These are phyloP conservation scores for Lathronympha strigana DNA, from an alignment of 2,888 invertebrate species.

Conservation along the genomic window DNA sequence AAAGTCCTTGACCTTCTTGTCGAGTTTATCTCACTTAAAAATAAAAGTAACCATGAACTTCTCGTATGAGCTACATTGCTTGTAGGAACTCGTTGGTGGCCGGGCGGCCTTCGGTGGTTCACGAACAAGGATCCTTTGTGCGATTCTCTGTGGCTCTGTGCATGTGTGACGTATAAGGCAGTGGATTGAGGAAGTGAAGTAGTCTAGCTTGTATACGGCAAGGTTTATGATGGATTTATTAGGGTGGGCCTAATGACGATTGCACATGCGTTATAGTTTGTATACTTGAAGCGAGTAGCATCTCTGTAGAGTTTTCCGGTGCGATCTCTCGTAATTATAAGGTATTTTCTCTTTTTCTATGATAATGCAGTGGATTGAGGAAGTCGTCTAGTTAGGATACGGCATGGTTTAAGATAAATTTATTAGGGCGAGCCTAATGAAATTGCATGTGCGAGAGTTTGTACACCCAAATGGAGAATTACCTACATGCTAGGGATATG, in stretches of 20 bases:
- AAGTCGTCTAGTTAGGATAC: no score
- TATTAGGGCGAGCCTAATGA: no score
- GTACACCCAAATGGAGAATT: no score
- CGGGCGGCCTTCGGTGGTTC: conserved; percentile 78
- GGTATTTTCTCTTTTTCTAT: not conserved
- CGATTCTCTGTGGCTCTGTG: conserved; percentile 33
- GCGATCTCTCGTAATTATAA: not conserved
- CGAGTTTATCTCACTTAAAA: conserved; percentile 74
- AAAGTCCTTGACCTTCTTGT: conserved; percentile 78
- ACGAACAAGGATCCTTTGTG: conserved; percentile 80
- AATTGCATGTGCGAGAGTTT: no score
- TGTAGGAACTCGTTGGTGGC: conserved; percentile 48
- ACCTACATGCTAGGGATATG: no score
- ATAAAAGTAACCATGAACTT: conserved; percentile 81
- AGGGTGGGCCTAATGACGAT: conserved; percentile 19
- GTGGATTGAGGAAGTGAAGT: conserved; percentile 51
- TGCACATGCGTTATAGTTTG: conserved; percentile 9
- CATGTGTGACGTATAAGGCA: conserved; percentile 46
- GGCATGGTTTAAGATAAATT: no score
- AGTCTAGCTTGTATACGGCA: conserved; percentile 45
- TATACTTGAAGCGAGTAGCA: conserved; percentile 6
- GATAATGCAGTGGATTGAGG: no score
- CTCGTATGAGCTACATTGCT: conserved; percentile 65
- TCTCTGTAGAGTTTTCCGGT: not conserved
- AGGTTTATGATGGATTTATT: conserved; percentile 44